Evolutionary conservation across 37 sponge, comb jelly and placozoan species (phyloP), one percentile per base, ranked within the genome.

Genomic region (Lycopodina hypogea): DNA sequence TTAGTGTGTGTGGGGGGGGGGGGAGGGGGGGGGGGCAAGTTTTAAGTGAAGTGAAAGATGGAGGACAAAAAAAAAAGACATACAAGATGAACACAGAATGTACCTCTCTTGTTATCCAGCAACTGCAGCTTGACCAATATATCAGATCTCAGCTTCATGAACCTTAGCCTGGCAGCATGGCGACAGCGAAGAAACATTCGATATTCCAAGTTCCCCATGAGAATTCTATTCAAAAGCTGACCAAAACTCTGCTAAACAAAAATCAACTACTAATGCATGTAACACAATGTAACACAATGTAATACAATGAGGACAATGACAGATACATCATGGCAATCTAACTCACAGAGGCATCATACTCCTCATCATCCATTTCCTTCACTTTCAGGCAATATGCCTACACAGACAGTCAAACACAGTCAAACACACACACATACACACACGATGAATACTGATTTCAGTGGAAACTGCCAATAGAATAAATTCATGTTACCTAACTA

Each of bases 301-400:
- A n/a, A n/a, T n/a, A n/a, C n/a, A n/a, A n/a, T n/a, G n/a, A 23
- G n/a, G 17, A 62, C 28, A 11, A 11, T 9, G 26, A 62, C 28
- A 11, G 28, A 24, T 15, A 22, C n/a, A n/a, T 42, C 35, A 52
- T 35, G 3, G 1, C 3, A 33, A 32, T 71, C 9, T 73, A 2
- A 86, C 94, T 83, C 38, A 96, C 96, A n/a, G 71, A 64, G 32
- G 80, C 82, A 40, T 90, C 88, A 58, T 88, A 87, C 63, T 97
- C 97, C 61, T 92, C 95, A 71, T 97, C 97, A 81, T 97, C 97
- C 92, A 97, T 89, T 64, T 97, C 97, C 81, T 97, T 97, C 64
- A 91, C 90, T 73, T 97, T 97, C 61, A 97, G 78, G 73, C 97
- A 97, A 60, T 93, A 97, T 2, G 97, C 84, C 95, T 95, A 63